Evolutionary conservation across 2,113 vertebrate species (phyloP).

Genomic region (Pomatostomus ruficeps): DNA sequence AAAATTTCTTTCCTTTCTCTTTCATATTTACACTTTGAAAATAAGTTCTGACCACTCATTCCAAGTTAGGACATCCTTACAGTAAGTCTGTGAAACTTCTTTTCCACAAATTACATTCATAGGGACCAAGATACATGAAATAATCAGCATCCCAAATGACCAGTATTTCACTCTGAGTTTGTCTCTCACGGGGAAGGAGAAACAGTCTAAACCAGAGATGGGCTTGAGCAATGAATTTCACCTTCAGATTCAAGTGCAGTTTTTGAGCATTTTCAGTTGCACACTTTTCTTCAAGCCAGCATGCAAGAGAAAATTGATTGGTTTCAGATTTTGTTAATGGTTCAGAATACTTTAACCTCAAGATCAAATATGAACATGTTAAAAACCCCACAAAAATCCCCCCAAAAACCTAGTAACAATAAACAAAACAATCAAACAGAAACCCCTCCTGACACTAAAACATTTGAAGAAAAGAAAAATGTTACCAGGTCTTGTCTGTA

Average conservation of each 20-base stretch:
- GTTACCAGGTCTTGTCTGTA: background rate
- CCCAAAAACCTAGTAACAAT: background rate
- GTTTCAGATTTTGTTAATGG: background rate
- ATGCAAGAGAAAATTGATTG: background rate
- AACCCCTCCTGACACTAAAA: background rate
- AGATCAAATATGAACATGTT: background rate
- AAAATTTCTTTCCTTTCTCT: background rate
- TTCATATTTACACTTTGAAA: background rate
- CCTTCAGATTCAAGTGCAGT: background rate
- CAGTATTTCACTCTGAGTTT: background rate
- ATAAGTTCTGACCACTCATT: background rate
- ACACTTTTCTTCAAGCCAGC: background rate
- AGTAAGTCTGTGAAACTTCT: background rate
- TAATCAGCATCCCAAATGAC: background rate
- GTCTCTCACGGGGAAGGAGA: background rate
- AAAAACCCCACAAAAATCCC: background rate
- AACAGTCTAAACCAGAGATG: background rate
- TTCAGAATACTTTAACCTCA: background rate
- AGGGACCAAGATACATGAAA: background rate
- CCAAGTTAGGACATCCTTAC: background rate
- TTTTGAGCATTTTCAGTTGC: background rate
- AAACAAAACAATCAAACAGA: background rate
- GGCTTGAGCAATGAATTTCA: background rate
- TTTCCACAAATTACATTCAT: background rate
- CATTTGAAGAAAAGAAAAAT: background rate